A percentile compares a stretch with the other conserved stretches of the same genome.
Evolutionary conservation across 2,113 vertebrate species (phyloP).

Genomic region (Prietella phreatophila): DNA sequence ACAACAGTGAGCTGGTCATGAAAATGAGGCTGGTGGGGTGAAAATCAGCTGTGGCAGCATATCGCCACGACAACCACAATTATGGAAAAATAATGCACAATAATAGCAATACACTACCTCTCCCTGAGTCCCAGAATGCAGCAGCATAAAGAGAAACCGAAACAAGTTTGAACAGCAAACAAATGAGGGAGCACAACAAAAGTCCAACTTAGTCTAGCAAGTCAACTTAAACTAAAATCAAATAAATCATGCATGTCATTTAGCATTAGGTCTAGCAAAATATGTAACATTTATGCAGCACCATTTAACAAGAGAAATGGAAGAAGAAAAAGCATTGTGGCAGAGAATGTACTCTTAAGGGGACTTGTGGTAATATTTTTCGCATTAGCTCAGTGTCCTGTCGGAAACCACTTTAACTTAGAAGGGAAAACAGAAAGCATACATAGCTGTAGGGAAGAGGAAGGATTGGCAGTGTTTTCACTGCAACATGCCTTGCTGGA

Average conservation of each 20-base stretch:
- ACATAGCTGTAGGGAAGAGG: neutral
- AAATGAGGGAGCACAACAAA: slow-evolving; percentile 42
- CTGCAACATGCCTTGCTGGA: neutral
- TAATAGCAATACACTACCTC: slow-evolving; percentile 69
- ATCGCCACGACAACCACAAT: slow-evolving; percentile 41
- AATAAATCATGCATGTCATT: slow-evolving; percentile 28
- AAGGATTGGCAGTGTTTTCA: neutral
- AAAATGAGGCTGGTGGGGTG: neutral
- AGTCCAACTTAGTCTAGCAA: slow-evolving; percentile 11
- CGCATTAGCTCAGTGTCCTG: neutral
- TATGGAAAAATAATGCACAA: slow-evolving; percentile 29
- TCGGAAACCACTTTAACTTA: neutral
- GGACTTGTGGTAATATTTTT: neutral
- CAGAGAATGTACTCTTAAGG: neutral
- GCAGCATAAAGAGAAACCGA: slow-evolving; percentile 64
- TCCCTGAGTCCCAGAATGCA: slow-evolving; percentile 74
- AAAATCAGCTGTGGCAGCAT: slow-evolving; percentile 1
- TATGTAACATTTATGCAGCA: slow-evolving; percentile 3
- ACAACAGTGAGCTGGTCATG: neutral
- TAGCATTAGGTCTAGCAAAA: neutral
- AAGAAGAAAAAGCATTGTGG: neutral
- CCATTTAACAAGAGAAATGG: neutral
- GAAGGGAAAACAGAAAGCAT: neutral
- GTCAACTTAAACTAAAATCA: slow-evolving; percentile 28
- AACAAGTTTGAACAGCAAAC: slow-evolving; percentile 53